Conservation (phyloP, 1,140 invertebrate species). For the Hycleus cichorii region DNA sequence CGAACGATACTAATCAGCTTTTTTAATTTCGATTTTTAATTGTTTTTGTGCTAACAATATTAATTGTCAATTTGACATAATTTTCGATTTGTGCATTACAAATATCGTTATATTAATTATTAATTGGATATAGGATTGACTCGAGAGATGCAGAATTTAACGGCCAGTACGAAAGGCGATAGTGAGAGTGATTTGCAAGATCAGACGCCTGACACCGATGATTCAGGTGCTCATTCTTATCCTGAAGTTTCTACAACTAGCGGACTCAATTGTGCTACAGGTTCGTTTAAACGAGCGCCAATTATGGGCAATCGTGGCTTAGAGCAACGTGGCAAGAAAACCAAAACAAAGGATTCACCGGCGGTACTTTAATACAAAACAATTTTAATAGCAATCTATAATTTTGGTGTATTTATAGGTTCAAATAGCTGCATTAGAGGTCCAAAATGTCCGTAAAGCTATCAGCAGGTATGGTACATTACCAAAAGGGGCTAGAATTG, state of each 20-base stretch:
- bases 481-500: slow-evolving; percentile 91
- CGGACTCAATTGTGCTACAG: slow-evolving; percentile 34
- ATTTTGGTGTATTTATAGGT: slow-evolving; percentile 42
- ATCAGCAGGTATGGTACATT: slow-evolving; percentile 95
- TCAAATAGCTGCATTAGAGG: slow-evolving; percentile 83
- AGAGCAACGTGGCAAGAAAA: slow-evolving; percentile 48
- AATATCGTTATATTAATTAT: background rate
- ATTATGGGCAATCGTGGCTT: slow-evolving; percentile 48
- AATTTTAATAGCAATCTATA: background rate
- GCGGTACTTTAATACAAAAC: slow-evolving; percentile 14
- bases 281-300: slow-evolving; percentile 49
- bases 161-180: slow-evolving; percentile 46
- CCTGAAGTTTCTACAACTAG: slow-evolving; percentile 39
- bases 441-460: slow-evolving; percentile 92
- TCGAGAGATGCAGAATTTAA: slow-evolving; percentile 45
- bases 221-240: slow-evolving; percentile 49
- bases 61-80: too few species aligned
- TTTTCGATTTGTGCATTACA: background rate
- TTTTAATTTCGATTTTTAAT: background rate
- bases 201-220: slow-evolving; percentile 58
- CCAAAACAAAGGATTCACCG: slow-evolving; percentile 47
- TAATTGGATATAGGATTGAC: slow-evolving; percentile 39
- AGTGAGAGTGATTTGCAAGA: slow-evolving; percentile 54
- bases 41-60: background rate
- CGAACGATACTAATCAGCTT: too few species aligned